Percentiles rank a stretch among this genome's conserved stretches.
These are phyloP conservation scores for Rhinoderma darwinii DNA, from an alignment of 2,113 vertebrate genomes.

Conservation along the genomic window DNA sequence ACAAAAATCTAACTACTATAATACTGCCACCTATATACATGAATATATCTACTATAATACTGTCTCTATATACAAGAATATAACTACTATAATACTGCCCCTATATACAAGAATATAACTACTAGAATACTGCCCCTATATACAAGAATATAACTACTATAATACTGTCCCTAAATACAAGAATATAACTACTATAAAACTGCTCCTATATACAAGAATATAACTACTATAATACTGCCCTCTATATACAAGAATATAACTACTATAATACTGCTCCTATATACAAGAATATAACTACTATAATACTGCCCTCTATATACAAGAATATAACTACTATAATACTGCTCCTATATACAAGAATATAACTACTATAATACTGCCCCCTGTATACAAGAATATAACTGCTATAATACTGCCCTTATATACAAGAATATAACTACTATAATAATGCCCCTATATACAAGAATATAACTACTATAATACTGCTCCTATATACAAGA, in stretches of 20 bases:
- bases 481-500: not conserved
- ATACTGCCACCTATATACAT: not conserved
- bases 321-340: slow-evolving; percentile 14
- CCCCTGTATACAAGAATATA: not conserved
- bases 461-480: slow-evolving; percentile 20
- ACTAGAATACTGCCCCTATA: not conserved
- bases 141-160: slow-evolving; percentile 18
- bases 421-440: slow-evolving; percentile 12
- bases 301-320: not conserved
- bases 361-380: slow-evolving; percentile 15
- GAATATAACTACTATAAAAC: slow-evolving; percentile 23
- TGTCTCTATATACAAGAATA: not conserved
- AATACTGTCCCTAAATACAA: not conserved
- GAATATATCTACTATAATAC: slow-evolving; percentile 19
- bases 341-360: not conserved
- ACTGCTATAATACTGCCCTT: not conserved
- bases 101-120: slow-evolving; percentile 15
- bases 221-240: slow-evolving; percentile 16
- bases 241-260: not conserved
- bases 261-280: not conserved
- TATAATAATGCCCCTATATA: slow-evolving; percentile 1
- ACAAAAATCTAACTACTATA: slow-evolving; percentile 11
- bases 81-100: slow-evolving; percentile 5
- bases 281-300: not conserved
- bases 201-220: slow-evolving; percentile 4